Percentiles rank a stretch among this genome's conserved stretches.
Conservation (phyloP, 2,888 invertebrate genomes). For the Acanthoscelides obtectus region DNA sequence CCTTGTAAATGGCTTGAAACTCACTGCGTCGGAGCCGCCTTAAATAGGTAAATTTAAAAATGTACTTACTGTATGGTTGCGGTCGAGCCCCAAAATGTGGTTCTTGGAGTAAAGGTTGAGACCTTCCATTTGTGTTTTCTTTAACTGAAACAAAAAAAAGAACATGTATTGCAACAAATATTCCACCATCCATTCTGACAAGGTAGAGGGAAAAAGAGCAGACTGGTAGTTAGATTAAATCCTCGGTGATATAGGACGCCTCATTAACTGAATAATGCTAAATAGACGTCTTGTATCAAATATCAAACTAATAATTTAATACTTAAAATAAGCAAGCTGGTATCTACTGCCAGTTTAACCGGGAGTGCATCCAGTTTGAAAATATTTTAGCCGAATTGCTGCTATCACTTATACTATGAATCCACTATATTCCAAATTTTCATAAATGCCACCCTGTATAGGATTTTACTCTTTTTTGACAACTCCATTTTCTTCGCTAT, state of each 20-base stretch:
- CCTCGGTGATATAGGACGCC: background rate
- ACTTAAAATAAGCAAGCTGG: too few relatives aligned
- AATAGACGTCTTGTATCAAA: background rate
- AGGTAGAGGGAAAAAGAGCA: background rate
- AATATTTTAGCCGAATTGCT: too few relatives aligned
- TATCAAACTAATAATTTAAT: too few relatives aligned
- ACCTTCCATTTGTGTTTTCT: slow-evolving; percentile 53
- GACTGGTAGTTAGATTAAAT: background rate
- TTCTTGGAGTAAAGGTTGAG: slow-evolving; percentile 82
- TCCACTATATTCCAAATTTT: too few relatives aligned
- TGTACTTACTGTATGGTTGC: slow-evolving; percentile 81
- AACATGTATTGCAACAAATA: background rate
- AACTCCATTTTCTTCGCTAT: too few relatives aligned
- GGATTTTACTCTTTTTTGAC: too few relatives aligned
- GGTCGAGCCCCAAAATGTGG: slow-evolving; percentile 83
- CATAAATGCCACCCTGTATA: too few relatives aligned
- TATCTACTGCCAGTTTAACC: too few relatives aligned
- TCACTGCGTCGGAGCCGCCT: too few relatives aligned
- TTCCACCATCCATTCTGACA: background rate
- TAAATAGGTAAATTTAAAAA: background rate
- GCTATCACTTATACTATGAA: too few relatives aligned
- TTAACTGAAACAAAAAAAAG: slow-evolving; percentile 43
- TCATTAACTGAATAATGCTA: background rate
- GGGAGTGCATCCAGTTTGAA: too few relatives aligned
- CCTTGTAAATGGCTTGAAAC: too few relatives aligned